Percentiles rank a stretch among this genome's conserved stretches.
These are phyloP conservation scores for Procambarus virginalis DNA, from an alignment of 1,140 invertebrate genomes.

Conservation along the genomic window DNA sequence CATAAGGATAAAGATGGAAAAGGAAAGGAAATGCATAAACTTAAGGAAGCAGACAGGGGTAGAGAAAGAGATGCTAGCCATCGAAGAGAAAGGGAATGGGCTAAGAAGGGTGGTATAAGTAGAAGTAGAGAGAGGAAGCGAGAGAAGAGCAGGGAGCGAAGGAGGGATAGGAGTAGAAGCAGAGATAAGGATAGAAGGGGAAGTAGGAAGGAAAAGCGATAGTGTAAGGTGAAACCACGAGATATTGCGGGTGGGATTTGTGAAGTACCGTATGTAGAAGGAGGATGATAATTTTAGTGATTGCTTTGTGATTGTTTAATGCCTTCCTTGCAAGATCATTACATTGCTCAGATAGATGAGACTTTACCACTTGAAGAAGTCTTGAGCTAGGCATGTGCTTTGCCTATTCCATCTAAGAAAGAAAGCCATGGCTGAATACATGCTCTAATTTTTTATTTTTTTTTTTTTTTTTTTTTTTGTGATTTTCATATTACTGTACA, in stretches of 20 bases:
- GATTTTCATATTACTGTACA: not conserved
- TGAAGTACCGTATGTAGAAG: not conserved
- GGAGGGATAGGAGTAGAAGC: slow-evolving; percentile 37
- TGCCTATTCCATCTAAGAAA: slow-evolving; percentile 8
- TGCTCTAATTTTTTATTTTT: not conserved
- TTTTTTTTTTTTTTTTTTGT: not conserved
- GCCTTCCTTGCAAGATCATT: not conserved
- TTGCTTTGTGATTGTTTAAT: slow-evolving; percentile 18
- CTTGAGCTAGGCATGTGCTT: slow-evolving; percentile 10
- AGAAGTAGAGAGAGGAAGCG: slow-evolving; percentile 29
- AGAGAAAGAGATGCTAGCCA: slow-evolving; percentile 34
- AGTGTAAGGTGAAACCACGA: not conserved
- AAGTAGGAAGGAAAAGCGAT: slow-evolving; percentile 53
- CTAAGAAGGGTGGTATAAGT: slow-evolving; percentile 22
- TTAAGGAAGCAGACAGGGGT: slow-evolving; percentile 11
- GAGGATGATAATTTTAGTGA: slow-evolving; percentile 24
- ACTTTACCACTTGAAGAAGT: not conserved
- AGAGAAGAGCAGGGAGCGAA: slow-evolving; percentile 29
- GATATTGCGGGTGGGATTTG: not conserved
- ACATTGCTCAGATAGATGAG: not conserved
- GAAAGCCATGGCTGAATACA: slow-evolving; percentile 42
- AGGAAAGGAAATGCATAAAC: slow-evolving; percentile 40
- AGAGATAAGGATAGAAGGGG: slow-evolving; percentile 26
- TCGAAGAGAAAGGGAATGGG: slow-evolving; percentile 26
- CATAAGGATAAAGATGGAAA: slow-evolving; percentile 27